A percentile compares a stretch with the other conserved stretches of the same genome.
These are phyloP conservation scores for Archips xylosteana DNA, from an alignment of 2,888 invertebrate species.

Conservation along the genomic window DNA sequence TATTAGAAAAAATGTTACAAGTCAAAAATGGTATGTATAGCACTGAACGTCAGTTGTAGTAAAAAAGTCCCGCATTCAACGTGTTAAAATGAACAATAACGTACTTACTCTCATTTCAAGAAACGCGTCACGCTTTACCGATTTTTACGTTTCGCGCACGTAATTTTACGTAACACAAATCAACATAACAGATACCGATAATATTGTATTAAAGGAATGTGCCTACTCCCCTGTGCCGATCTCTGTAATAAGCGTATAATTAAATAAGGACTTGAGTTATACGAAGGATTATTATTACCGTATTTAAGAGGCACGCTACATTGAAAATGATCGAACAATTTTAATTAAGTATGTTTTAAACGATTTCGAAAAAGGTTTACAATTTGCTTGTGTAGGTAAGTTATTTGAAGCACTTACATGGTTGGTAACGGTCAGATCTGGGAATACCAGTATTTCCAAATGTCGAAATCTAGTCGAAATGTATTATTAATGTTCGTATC, in stretches of 20 bases:
- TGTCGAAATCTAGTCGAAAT: too few relatives aligned
- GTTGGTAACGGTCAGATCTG: too few relatives aligned
- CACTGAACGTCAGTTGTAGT: too few relatives aligned
- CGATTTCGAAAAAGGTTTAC: background rate
- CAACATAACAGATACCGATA: constrained; percentile 30
- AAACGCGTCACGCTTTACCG: constrained; percentile 19
- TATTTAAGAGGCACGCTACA: background rate
- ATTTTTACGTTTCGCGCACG: constrained; percentile 13
- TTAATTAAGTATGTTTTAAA: background rate
- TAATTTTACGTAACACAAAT: constrained; percentile 34
- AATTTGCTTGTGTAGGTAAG: too few relatives aligned
- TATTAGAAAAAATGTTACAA: too few relatives aligned
- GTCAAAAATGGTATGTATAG: too few relatives aligned
- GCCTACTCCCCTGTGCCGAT: background rate
- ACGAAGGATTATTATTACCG: background rate
- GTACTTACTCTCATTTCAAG: background rate
- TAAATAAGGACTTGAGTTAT: constrained; percentile 20
- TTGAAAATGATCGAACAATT: constrained; percentile 2
- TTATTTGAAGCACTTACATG: too few relatives aligned
- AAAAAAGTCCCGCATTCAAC: too few relatives aligned
- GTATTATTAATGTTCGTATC: too few relatives aligned
- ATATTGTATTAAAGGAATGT: constrained; percentile 35
- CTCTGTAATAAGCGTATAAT: constrained; percentile 13
- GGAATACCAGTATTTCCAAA: too few relatives aligned
- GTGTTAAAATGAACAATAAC: background rate